Conservation (phyloP, 2,113 vertebrate genomes). For the Ceuthmochares aereus region DNA sequence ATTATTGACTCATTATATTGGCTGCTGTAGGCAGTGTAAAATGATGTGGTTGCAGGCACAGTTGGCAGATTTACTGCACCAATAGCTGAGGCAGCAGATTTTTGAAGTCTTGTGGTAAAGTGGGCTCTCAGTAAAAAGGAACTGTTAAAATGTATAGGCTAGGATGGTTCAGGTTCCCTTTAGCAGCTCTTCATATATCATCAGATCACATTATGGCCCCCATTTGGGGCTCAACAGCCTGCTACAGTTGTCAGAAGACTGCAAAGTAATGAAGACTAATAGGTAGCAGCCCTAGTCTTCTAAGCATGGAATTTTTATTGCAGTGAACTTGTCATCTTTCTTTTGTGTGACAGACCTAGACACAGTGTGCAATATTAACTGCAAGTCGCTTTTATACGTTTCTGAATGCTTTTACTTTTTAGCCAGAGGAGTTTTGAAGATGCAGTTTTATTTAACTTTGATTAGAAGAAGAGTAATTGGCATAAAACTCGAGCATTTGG, state of each 20-base stretch:
- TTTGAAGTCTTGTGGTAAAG: slow-evolving; percentile 87
- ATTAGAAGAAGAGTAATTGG: slow-evolving; percentile 70
- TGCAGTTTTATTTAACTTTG: slow-evolving; percentile 74
- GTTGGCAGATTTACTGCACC: slow-evolving; percentile 86
- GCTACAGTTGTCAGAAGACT: slow-evolving; percentile 91
- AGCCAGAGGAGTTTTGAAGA: slow-evolving; percentile 75
- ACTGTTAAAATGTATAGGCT: slow-evolving; percentile 87
- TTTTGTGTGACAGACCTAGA: slow-evolving; percentile 87
- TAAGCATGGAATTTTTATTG: slow-evolving; percentile 92
- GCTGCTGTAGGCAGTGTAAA: slow-evolving; percentile 83
- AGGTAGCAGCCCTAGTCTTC: slow-evolving; percentile 86
- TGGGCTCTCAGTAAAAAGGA: slow-evolving; percentile 84
- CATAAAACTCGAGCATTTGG: slow-evolving; percentile 46
- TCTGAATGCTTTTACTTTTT: slow-evolving; percentile 80
- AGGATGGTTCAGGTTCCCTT: slow-evolving; percentile 87
- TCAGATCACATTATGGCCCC: slow-evolving; percentile 92
- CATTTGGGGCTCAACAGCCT: slow-evolving; percentile 91
- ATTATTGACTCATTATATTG: slow-evolving; percentile 86
- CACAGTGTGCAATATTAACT: slow-evolving; percentile 83
- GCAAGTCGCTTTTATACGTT: slow-evolving; percentile 75
- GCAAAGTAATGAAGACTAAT: slow-evolving; percentile 96
- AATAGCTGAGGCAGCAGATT: slow-evolving; percentile 86
- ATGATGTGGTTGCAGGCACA: slow-evolving; percentile 81
- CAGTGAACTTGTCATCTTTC: slow-evolving; percentile 88
- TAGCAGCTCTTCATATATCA: slow-evolving; percentile 93